Percentiles rank a stretch among this genome's conserved stretches.
Conservation (phyloP, 2,797 vertebrate species). For the Paguma larvata region DNA sequence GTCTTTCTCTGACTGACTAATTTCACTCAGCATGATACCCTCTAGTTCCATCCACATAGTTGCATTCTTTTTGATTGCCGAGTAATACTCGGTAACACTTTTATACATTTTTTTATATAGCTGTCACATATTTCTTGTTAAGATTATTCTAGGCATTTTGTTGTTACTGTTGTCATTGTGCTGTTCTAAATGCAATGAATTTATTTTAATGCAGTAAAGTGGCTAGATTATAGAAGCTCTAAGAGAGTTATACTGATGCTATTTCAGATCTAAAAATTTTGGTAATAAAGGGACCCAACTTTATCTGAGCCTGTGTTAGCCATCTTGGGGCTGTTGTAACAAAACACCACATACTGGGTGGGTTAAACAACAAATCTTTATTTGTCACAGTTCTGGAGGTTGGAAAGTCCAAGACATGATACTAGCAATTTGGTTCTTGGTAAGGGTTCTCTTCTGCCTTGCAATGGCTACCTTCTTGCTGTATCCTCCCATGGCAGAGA, state of each 20-base stretch:
- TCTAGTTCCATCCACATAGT: too few species aligned
- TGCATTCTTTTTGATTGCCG: too few species aligned
- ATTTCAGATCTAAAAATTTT: slow-evolving; percentile 43
- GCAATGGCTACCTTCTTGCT: neutral
- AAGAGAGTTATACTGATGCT: neutral
- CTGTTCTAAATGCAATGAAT: neutral
- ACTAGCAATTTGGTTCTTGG: neutral
- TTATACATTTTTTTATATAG: slow-evolving; percentile 11
- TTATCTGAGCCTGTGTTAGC: slow-evolving; percentile 1
- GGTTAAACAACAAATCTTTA: neutral
- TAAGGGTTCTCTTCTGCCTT: neutral
- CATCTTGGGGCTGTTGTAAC: neutral
- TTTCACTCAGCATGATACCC: too few species aligned
- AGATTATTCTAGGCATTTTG: neutral
- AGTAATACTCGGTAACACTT: neutral
- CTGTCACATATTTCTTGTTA: slow-evolving; percentile 1
- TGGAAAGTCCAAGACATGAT: neutral
- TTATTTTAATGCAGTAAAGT: slow-evolving; percentile 23
- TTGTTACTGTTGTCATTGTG: slow-evolving; percentile 5
- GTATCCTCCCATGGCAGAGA: neutral
- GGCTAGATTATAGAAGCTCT: neutral
- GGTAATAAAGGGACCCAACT: neutral
- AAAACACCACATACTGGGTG: neutral
- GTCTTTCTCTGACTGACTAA: too few species aligned
- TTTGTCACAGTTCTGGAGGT: neutral